Conservation (phyloP, 2,797 vertebrate species). For the Anisognathus igniventris region DNA sequence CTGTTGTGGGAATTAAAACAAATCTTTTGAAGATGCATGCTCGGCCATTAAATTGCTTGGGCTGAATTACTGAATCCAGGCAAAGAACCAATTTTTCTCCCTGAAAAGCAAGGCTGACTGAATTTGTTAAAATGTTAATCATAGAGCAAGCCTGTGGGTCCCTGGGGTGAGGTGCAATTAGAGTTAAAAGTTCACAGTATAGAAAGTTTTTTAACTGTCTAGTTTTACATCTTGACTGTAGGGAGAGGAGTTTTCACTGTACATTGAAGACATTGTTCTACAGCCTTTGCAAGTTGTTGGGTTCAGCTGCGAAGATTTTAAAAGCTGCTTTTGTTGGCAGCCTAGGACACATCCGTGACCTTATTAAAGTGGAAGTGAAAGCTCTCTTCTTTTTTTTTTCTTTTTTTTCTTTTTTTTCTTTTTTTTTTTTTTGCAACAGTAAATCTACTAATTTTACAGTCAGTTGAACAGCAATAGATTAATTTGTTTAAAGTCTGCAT, state of each 20-base stretch:
- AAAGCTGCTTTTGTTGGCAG: conserved; percentile 76
- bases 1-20: neutral
- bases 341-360: conserved; percentile 73
- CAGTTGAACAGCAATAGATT: conserved; percentile 92
- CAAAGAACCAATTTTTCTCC: neutral
- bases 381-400: conserved; percentile 32
- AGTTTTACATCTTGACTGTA: conserved; percentile 55
- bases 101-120: conserved; percentile 27
- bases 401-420: neutral
- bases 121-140: conserved; percentile 47
- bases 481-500: conserved; percentile 88
- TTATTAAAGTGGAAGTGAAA: conserved; percentile 76
- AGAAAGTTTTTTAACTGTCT: conserved; percentile 40
- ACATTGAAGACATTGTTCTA: conserved; percentile 59
- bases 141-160: conserved; percentile 11
- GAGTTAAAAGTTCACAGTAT: conserved; percentile 51
- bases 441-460: conserved; percentile 94
- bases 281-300: conserved; percentile 63
- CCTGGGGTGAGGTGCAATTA: conserved; percentile 33
- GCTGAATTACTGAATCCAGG: conserved; percentile 18
- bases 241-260: conserved; percentile 49
- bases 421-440: conserved; percentile 76
- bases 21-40: neutral
- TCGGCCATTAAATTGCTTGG: neutral
- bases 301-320: conserved; percentile 72